These are phyloP conservation scores for Sarcophaga carnaria DNA, from an alignment of 2,888 invertebrate species.

Conservation along the genomic window DNA sequence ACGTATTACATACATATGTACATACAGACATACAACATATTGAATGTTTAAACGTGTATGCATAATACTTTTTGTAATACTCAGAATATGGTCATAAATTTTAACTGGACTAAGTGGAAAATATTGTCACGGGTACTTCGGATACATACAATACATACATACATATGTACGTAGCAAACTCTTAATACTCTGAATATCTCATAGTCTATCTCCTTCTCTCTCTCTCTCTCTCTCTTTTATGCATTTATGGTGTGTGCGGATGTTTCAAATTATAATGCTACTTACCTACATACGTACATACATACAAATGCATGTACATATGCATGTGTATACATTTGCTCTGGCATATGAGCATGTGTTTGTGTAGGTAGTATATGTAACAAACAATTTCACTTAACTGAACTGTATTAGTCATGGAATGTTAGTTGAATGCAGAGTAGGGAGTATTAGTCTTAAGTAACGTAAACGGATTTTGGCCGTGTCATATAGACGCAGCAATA, in stretches of 20 bases:
- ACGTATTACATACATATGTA: background rate
- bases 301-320: background rate
- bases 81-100: conserved; percentile 61
- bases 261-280: background rate
- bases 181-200: conserved; percentile 40
- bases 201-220: background rate
- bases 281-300: background rate
- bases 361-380: background rate
- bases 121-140: conserved; percentile 57
- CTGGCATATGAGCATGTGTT: background rate
- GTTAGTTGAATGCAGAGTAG: background rate
- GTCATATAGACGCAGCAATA: conserved; percentile 4
- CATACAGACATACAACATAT: background rate
- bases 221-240: background rate
- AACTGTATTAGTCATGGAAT: conserved; percentile 25
- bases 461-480: conserved; percentile 5
- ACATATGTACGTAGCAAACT: conserved; percentile 13
- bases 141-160: conserved; percentile 26
- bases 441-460: background rate
- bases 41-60: conserved; percentile 30
- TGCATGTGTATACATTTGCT: background rate
- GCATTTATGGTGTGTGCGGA: background rate
- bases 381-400: conserved; percentile 28
- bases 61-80: conserved; percentile 53
- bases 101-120: conserved; percentile 64